These are phyloP conservation scores for Eudasyphora cyanicolor DNA, from an alignment of 2,888 invertebrate genomes.

Conservation along the genomic window DNA sequence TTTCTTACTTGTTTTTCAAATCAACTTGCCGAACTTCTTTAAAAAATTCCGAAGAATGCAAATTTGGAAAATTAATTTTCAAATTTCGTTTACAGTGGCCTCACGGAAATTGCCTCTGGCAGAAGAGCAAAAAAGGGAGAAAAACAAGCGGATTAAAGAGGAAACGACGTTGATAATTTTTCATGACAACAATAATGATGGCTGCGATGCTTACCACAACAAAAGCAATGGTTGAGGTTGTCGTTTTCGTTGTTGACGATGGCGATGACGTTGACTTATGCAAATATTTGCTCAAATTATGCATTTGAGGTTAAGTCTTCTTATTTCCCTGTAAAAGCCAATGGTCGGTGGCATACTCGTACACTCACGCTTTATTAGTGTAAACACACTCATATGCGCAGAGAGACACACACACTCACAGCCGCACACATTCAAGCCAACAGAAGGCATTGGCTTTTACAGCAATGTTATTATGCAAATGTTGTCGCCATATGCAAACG, in stretches of 20 bases:
- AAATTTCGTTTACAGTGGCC: no score
- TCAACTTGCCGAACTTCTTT: no score
- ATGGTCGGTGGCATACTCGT: conserved; percentile 40
- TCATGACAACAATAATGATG: conserved; percentile 49
- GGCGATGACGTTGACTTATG: conserved; percentile 60
- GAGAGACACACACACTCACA: neutral
- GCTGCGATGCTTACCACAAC: conserved; percentile 36
- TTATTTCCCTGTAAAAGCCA: conserved; percentile 62
- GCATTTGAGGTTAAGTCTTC: conserved; percentile 77
- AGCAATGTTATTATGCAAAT: conserved; percentile 31
- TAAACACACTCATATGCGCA: conserved; percentile 20
- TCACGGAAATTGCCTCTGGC: no score
- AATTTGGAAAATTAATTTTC: no score
- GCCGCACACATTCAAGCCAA: neutral
- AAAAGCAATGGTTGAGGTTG: conserved; percentile 44
- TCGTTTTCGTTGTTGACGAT: conserved; percentile 58
- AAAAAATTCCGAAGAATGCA: no score
- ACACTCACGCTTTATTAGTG: conserved; percentile 50
- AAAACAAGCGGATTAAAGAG: neutral
- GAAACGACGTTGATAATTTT: conserved; percentile 43
- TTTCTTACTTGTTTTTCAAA: no score
- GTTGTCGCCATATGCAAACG: neutral
- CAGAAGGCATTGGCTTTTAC: conserved; percentile 14
- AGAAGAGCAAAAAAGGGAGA: neutral
- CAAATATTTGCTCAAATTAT: conserved; percentile 79